Percentiles rank a stretch among this genome's conserved stretches.
phyloP scores from a whole-genome alignment of 2,797 vertebrate species.

The Pipistrellus kuhlii region DNA sequence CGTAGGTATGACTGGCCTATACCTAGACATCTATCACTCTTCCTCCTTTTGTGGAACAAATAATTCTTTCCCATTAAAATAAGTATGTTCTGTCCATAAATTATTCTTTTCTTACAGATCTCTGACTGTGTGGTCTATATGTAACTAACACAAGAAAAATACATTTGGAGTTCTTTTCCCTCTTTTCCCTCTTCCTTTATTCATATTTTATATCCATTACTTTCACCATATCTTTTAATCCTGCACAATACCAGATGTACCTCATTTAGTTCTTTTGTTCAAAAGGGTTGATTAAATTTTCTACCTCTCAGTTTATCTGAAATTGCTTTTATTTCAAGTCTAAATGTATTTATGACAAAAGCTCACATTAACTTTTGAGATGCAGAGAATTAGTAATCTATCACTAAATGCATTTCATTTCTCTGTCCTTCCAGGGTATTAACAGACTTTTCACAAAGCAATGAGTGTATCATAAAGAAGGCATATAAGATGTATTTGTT shows the following conservation, averaged over 20 bases:
- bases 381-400: neutral
- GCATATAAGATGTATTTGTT: neutral
- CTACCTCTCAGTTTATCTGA: constrained; percentile 9
- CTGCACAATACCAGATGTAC: neutral
- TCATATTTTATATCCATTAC: constrained; percentile 17
- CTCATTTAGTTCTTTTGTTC: constrained; percentile 7
- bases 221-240: neutral
- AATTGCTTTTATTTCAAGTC: constrained; percentile 56
- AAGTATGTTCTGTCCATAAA: neutral
- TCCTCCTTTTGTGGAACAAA: constrained; percentile 21
- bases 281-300: constrained; percentile 23
- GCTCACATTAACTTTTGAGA: constrained; percentile 19
- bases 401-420: constrained; percentile 54
- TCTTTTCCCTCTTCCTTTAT: neutral
- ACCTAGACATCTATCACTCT: neutral
- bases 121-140: neutral
- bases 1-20: neutral
- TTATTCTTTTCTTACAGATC: neutral
- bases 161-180: neutral
- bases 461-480: constrained; percentile 1
- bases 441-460: constrained; percentile 34
- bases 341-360: constrained; percentile 48
- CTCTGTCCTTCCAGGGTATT: neutral
- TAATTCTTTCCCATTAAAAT: constrained; percentile 7
- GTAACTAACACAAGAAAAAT: neutral